phyloP scores from a whole-genome alignment of 2,888 invertebrate genomes.

The Coenonympha arcania region DNA sequence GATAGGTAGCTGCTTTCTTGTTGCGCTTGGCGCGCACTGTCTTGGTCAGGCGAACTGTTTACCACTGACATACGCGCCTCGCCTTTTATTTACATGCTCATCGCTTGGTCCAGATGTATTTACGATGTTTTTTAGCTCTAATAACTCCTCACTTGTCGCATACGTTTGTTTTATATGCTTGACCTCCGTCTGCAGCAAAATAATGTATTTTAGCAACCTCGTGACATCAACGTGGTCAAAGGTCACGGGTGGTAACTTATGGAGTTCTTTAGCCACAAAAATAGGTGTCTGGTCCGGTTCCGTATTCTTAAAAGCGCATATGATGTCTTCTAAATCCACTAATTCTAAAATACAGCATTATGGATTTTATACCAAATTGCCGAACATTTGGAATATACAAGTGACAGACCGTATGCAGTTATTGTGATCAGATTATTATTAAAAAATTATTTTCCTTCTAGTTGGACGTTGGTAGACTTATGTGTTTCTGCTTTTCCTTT shows the following conservation, averaged over 20 bases:
- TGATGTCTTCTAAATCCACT: not conserved
- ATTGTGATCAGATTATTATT: too few relatives aligned
- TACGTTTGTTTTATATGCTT: not conserved
- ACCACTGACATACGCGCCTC: not conserved
- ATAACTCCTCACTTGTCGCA: not conserved
- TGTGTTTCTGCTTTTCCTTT: too few relatives aligned
- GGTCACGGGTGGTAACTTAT: constrained; percentile 4
- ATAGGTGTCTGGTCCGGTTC: not conserved
- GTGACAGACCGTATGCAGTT: too few relatives aligned
- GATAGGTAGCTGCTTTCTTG: not conserved
- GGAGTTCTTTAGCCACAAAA: constrained; percentile 12
- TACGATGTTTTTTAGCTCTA: not conserved
- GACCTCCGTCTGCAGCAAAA: not conserved
- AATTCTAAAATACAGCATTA: too few relatives aligned
- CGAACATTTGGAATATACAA: too few relatives aligned
- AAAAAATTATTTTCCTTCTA: too few relatives aligned
- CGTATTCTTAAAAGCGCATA: not conserved
- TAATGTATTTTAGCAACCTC: constrained; percentile 1
- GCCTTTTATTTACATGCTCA: not conserved
- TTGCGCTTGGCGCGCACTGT: not conserved
- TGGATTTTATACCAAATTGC: too few relatives aligned
- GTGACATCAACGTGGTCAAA: constrained; percentile 11
- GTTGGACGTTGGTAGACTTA: too few relatives aligned
- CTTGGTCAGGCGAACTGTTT: not conserved
- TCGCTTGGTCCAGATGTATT: not conserved